A percentile compares a stretch with the other conserved stretches of the same genome.
These are phyloP conservation scores for Anguilla pacifica DNA, from an alignment of 2,797 vertebrate species.

Conservation along the genomic window DNA sequence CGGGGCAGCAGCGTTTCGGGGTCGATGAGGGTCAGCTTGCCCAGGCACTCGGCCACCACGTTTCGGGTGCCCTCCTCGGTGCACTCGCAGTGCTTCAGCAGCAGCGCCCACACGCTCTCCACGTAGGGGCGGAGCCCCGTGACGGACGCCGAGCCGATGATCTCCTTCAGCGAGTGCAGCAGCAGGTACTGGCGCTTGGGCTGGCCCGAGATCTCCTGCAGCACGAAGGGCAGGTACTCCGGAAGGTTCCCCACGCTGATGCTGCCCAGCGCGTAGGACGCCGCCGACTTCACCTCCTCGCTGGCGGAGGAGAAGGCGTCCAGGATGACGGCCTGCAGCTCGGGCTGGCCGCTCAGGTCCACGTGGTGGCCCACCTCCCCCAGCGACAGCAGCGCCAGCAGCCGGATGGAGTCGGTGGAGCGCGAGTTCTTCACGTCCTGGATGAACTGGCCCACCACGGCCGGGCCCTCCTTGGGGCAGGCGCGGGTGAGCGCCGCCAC, in stretches of 20 bases:
- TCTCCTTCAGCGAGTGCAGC: conserved; percentile 98
- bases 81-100: conserved; percentile 96
- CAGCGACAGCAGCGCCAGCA: conserved; percentile 92
- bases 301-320: conserved; percentile 97
- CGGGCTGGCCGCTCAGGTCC: conserved; percentile 93
- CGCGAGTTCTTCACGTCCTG: conserved; percentile 98
- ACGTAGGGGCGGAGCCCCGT: conserved; percentile 93
- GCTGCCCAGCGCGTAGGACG: conserved; percentile 94
- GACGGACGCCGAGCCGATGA: conserved; percentile 94
- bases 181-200: conserved; percentile 96
- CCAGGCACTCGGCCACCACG: conserved; percentile 96
- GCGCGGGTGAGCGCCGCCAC: conserved; percentile 95
- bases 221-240: conserved; percentile 95
- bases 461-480: conserved; percentile 92
- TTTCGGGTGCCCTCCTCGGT: conserved; percentile 97
- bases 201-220: conserved; percentile 96
- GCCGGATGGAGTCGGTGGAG: conserved; percentile 95
- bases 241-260: conserved; percentile 98
- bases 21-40: conserved; percentile 95
- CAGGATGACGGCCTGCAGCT: conserved; percentile 95
- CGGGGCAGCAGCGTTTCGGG: conserved; percentile 94
- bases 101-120: conserved; percentile 92
- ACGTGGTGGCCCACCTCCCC: conserved; percentile 98
- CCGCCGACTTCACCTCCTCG: conserved; percentile 97
- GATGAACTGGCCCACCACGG: conserved; percentile 97